Evolutionary conservation across 2,797 vertebrate genomes (phyloP).

Genomic region (Lophotriccus pileatus): DNA sequence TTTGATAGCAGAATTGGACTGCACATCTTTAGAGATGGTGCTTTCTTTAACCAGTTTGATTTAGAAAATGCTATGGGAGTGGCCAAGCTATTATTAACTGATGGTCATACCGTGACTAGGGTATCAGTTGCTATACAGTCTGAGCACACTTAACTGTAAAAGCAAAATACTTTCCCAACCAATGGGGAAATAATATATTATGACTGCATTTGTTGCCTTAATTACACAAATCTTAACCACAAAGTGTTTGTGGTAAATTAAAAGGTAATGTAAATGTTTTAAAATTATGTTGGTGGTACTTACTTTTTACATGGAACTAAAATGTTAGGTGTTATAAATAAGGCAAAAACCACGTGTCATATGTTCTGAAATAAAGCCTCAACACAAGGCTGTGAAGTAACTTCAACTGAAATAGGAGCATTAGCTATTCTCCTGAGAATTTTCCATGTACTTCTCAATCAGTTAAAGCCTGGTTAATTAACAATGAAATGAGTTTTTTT

Average conservation of each 20-base stretch:
- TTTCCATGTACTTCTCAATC: neutral
- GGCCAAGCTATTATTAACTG: slow-evolving; percentile 1
- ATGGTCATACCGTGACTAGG: neutral
- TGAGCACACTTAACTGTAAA: neutral
- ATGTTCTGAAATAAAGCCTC: neutral
- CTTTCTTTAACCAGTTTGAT: neutral
- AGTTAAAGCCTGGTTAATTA: neutral
- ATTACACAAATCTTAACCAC: slow-evolving; percentile 4
- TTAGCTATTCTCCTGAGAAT: neutral
- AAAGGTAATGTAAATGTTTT: neutral
- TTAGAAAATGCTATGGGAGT: neutral
- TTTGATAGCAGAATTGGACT: neutral
- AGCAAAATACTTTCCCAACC: neutral
- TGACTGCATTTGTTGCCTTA: neutral
- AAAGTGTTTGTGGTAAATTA: slow-evolving; percentile 15
- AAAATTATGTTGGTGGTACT: neutral
- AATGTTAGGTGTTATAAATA: neutral
- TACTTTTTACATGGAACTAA: neutral
- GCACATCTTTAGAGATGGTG: neutral
- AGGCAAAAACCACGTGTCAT: neutral
- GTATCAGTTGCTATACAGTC: neutral
- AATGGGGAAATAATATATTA: neutral
- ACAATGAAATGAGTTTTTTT: neutral
- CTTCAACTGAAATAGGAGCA: neutral
- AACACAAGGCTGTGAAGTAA: neutral